Conservation (phyloP, 1,140 invertebrate species). For the Ylistrum balloti region DNA sequence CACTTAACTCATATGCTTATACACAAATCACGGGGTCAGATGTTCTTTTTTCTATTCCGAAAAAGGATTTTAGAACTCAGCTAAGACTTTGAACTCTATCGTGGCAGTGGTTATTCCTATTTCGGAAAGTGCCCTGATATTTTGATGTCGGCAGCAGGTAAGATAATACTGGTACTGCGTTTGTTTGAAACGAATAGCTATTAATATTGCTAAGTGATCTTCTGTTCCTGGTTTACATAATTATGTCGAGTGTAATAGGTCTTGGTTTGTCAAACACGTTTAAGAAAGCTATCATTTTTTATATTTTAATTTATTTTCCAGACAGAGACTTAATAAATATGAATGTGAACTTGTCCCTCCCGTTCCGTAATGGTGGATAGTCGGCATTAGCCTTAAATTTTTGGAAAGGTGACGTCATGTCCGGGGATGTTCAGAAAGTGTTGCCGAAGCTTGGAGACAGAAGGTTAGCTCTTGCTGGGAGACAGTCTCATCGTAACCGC, state of each 20-base stretch:
- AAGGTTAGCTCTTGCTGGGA: constrained; percentile 49
- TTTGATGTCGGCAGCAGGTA: too few species aligned
- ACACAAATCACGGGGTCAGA: neutral
- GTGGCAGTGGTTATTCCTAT: too few species aligned
- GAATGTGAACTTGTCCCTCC: neutral
- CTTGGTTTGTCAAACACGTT: too few species aligned
- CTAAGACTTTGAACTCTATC: too few species aligned
- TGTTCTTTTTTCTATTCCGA: neutral
- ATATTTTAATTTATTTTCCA: neutral
- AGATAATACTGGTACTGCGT: too few species aligned
- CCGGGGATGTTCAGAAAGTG: neutral
- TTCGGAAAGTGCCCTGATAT: too few species aligned
- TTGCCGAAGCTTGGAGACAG: constrained; percentile 58
- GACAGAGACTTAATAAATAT: neutral
- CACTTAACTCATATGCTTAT: neutral
- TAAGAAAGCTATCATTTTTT: too few species aligned
- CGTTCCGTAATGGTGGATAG: neutral
- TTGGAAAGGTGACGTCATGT: neutral
- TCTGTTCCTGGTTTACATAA: too few species aligned
- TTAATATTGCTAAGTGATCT: too few species aligned
- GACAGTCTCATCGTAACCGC: constrained; percentile 43
- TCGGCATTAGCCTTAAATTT: neutral
- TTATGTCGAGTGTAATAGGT: too few species aligned
- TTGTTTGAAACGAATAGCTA: too few species aligned
- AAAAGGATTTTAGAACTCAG: too few species aligned